Conservation (phyloP, 2,888 invertebrate species). For the Apoda limacodes region DNA sequence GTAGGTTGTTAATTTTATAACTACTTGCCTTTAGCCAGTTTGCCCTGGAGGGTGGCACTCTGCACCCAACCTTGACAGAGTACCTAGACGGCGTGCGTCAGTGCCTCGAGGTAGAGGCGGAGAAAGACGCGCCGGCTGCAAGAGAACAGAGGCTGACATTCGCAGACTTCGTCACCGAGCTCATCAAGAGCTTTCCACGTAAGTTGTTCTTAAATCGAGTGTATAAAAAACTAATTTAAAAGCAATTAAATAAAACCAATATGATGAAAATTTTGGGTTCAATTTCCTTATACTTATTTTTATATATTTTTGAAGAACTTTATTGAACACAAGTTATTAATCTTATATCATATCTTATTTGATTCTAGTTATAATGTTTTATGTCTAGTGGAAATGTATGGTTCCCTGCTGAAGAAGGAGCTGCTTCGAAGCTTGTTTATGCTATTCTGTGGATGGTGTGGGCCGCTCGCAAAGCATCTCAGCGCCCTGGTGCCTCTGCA, state of each 20-base stretch:
- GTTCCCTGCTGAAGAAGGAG: slow-evolving; percentile 87
- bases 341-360: slow-evolving; percentile 1
- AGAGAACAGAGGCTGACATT: slow-evolving; percentile 94
- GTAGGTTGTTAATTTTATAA: no score
- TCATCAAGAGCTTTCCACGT: slow-evolving; percentile 94
- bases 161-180: slow-evolving; percentile 92
- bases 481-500: slow-evolving; percentile 56
- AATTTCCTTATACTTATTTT: no score
- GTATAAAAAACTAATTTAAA: no score
- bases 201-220: no score
- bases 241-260: no score
- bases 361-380: slow-evolving; percentile 5
- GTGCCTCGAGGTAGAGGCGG: slow-evolving; percentile 92
- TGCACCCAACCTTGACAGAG: slow-evolving; percentile 91
- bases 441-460: slow-evolving; percentile 95
- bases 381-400: slow-evolving; percentile 85
- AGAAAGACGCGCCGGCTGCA: slow-evolving; percentile 90
- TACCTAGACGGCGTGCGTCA: slow-evolving; percentile 94
- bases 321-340: no score
- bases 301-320: no score
- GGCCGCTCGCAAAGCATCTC: slow-evolving; percentile 83
- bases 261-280: no score
- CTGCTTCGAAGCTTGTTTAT: slow-evolving; percentile 89
- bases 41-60: slow-evolving; percentile 85
- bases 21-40: slow-evolving; percentile 78